These are phyloP conservation scores for Propsilocerus akamusi DNA, from an alignment of 1,140 invertebrate genomes.

Conservation along the genomic window DNA sequence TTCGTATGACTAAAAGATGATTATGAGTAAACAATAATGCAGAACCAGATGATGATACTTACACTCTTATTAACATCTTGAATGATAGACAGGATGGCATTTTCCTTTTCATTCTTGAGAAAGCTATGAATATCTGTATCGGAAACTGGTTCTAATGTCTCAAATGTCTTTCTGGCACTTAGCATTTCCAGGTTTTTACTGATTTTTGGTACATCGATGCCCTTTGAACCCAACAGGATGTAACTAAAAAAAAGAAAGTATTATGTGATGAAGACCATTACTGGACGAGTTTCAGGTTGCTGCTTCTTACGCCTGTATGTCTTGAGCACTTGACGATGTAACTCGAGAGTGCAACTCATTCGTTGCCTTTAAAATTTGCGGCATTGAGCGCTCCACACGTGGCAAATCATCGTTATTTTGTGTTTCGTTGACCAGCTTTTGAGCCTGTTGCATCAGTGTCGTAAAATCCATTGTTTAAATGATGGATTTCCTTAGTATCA, in stretches of 20 bases:
- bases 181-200: constrained; percentile 77
- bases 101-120: constrained; percentile 83
- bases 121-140: constrained; percentile 80
- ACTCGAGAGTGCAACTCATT: constrained; percentile 74
- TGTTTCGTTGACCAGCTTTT: constrained; percentile 74
- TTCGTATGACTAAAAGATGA: constrained; percentile 37
- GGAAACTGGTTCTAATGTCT: constrained; percentile 71
- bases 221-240: constrained; percentile 78
- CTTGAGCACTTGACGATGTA: constrained; percentile 59
- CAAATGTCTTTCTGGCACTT: constrained; percentile 66
- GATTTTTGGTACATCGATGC: constrained; percentile 82
- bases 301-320: constrained; percentile 73
- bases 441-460: constrained; percentile 74
- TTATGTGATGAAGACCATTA: neutral
- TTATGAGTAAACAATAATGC: neutral
- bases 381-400: constrained; percentile 73
- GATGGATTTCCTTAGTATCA: neutral
- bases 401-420: constrained; percentile 65
- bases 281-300: neutral
- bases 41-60: constrained; percentile 20
- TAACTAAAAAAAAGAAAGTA: constrained; percentile 40
- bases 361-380: constrained; percentile 81
- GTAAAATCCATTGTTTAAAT: constrained; percentile 38
- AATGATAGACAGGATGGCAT: constrained; percentile 77
- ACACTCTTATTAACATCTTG: constrained; percentile 73